Evolutionary conservation across 2,113 vertebrate genomes (phyloP).

Genomic region (Spermophilus dauricus): DNA sequence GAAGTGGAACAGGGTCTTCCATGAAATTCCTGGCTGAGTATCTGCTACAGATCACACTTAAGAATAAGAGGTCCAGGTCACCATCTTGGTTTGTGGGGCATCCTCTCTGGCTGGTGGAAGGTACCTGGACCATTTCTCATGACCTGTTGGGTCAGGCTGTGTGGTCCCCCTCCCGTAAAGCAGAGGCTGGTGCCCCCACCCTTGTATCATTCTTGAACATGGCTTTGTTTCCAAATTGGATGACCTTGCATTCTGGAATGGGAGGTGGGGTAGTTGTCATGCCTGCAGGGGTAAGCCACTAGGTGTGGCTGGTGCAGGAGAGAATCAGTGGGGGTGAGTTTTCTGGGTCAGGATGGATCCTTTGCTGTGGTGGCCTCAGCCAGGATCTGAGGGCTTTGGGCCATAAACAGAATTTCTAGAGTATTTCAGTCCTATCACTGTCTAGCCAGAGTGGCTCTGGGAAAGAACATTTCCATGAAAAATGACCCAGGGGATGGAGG

Average conservation of each 20-base stretch:
- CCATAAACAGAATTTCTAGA: neutral
- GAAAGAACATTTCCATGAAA: neutral
- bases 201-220: neutral
- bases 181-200: neutral
- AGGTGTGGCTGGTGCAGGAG: slow-evolving; percentile 36
- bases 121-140: neutral
- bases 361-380: neutral
- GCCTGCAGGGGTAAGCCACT: neutral
- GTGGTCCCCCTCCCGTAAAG: neutral
- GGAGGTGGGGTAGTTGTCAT: slow-evolving; percentile 5
- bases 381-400: neutral
- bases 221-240: slow-evolving; percentile 52
- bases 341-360: slow-evolving; percentile 74
- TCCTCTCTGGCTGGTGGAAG: neutral
- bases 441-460: neutral
- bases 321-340: neutral
- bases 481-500: neutral
- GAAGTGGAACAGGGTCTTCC: neutral
- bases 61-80: neutral
- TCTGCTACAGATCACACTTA: neutral
- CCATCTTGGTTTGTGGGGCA: neutral
- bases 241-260: slow-evolving; percentile 63
- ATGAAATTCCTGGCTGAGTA: neutral
- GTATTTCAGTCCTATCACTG: neutral
- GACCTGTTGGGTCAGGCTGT: neutral